Conservation (phyloP, 2,888 invertebrate species). For the Actias luna region DNA sequence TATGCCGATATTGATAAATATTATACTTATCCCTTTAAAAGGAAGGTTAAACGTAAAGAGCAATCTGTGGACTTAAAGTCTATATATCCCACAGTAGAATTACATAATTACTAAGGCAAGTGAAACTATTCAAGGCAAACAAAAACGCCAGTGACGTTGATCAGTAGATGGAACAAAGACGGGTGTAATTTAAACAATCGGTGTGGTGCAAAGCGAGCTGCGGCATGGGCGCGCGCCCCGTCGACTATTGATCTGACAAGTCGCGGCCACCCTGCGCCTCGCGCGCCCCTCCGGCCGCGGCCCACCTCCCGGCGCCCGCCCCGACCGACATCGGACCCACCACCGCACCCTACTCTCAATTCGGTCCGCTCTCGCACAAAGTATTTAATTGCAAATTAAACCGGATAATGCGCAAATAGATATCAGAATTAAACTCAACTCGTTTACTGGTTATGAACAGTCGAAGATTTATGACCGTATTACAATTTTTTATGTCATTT, state of each 20-base stretch:
- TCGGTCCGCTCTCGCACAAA: conserved; percentile 53
- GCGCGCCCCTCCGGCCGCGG: conserved; percentile 34
- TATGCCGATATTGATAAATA: too few species aligned
- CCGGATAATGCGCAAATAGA: conserved; percentile 82
- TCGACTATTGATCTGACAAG: conserved; percentile 79
- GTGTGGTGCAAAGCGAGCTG: conserved; percentile 68
- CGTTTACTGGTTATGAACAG: conserved; percentile 74
- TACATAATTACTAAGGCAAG: conserved; percentile 80
- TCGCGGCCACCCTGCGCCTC: conserved; percentile 45
- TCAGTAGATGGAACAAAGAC: conserved; percentile 79
- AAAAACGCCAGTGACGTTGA: conserved; percentile 75
- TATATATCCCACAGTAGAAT: too few species aligned
- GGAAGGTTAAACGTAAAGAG: conserved; percentile 42
- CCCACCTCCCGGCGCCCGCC: conserved; percentile 43
- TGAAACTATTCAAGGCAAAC: conserved; percentile 73
- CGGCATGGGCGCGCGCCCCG: conserved; percentile 72
- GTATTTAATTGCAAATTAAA: conserved; percentile 81
- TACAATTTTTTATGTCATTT: not conserved
- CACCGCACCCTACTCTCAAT: conserved; percentile 34
- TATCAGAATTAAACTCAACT: conserved; percentile 77
- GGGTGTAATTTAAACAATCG: conserved; percentile 81
- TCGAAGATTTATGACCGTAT: conserved; percentile 55
- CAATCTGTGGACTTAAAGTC: not conserved
- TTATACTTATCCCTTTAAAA: conserved; percentile 40
- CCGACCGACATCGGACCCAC: conserved; percentile 40